Base-by-base conservation (phyloP, 1,140 invertebrate genomes). In the Drosophila arizonae region DNA sequence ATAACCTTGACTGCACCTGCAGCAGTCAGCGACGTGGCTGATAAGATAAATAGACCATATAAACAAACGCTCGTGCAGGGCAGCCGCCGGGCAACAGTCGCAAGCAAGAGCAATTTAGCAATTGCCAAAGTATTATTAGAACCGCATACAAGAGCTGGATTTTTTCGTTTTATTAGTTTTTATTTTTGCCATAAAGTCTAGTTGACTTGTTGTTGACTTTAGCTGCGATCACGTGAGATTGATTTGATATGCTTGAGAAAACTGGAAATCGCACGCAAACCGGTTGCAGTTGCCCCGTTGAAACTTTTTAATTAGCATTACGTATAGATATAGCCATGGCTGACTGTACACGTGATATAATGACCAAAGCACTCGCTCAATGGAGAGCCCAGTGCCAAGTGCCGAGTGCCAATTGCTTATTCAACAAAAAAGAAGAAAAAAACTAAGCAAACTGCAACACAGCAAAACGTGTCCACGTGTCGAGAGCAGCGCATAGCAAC, bases 381-480 rank as follows among this genome's bases (percentile, higher is more conserved):
- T 24, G 17, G 15, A 15, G 6, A 33, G 6, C 33, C 6, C 6
- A 48, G 17, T 48, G 15, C 15, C 21, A 17, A 9, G 28, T 24
- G 21, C 21, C 21, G 21, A 65, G 54, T 51, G 41, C 66, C 66
- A 62, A 76, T 56, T 76, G 68, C 75, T 58, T 60, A 60, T 10
- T 46, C 55, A 58, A 76, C 72, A 52, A 54, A 39, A 55, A 48
- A 52, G 50, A 77, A 46, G 60, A 68, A 81, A 50, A 63, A n/a
- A 76, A 76, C 21, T 24, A 24, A 69, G 24, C 48, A 41, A 72
- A 39, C 15, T 46, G 39, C 28, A 57, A 60, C 11, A 11, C 36
- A 4, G 67, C 78, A 71, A 88, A 82, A 81, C 87, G 77, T 84
- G 86, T 70, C 75, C 87, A 90, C 87, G 86, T 90, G 86, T 79